Evolutionary conservation across 1,140 invertebrate genomes (phyloP).

Genomic region (Aphelenchoides besseyi): DNA sequence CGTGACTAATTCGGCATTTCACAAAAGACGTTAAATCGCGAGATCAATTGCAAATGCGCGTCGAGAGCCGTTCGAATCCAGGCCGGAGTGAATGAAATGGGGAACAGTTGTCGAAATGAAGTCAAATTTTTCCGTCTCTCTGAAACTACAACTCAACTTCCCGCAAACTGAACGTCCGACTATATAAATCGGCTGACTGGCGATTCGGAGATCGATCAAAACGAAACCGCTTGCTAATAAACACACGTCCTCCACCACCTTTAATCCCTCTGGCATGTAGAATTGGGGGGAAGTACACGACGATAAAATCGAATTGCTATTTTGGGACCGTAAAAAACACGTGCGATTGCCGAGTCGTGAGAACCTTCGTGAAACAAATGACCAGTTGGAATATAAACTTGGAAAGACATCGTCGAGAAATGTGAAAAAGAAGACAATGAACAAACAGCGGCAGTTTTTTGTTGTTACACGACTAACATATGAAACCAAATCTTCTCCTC

Average conservation of each 20-base stretch:
- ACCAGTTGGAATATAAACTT: background rate
- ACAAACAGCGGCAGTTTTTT: conserved; percentile 1
- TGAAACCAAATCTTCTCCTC: background rate
- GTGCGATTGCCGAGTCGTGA: background rate
- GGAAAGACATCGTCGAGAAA: background rate
- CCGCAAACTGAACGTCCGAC: background rate
- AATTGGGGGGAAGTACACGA: too few relatives aligned
- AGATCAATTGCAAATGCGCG: background rate
- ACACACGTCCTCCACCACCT: too few relatives aligned
- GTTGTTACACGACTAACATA: background rate
- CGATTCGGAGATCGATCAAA: background rate
- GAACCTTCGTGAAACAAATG: background rate
- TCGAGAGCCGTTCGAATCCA: background rate
- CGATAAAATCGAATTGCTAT: conserved; percentile 2
- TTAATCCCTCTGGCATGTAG: too few relatives aligned
- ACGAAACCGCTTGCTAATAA: too few relatives aligned
- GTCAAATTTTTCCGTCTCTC: background rate
- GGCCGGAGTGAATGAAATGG: background rate
- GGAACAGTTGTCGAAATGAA: conserved; percentile 3
- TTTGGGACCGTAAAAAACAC: background rate
- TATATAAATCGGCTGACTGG: background rate
- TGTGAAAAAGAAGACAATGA: background rate
- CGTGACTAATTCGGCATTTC: background rate
- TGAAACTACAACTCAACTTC: too few relatives aligned
- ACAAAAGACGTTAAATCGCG: background rate